Conservation (phyloP, 2,888 invertebrate genomes). For the Patella depressa region DNA sequence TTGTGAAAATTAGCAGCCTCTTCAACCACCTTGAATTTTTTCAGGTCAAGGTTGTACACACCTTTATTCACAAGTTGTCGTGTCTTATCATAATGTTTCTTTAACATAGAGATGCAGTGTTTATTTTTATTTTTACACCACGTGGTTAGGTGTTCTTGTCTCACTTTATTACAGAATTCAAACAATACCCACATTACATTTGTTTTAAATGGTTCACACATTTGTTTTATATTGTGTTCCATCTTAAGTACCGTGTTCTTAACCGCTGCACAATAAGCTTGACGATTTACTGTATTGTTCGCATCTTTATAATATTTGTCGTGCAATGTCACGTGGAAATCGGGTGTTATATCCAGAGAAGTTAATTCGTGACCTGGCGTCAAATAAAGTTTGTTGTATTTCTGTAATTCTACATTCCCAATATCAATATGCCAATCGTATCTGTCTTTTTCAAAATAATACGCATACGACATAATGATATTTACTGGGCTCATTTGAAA, state of each 20-base stretch:
- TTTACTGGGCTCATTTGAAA: neutral
- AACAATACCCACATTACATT: neutral
- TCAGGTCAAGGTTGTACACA: neutral
- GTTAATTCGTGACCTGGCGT: neutral
- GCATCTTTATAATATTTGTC: neutral
- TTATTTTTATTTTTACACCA: slow-evolving; percentile 7
- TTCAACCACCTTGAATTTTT: neutral
- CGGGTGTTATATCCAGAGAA: neutral
- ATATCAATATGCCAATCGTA: neutral
- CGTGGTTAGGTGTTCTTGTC: neutral
- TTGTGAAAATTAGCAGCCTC: neutral
- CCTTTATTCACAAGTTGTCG: neutral
- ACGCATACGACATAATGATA: neutral
- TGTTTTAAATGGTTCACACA: neutral
- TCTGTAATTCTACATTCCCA: neutral
- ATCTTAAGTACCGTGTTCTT: neutral
- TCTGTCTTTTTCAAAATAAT: slow-evolving; percentile 1
- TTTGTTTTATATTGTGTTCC: neutral
- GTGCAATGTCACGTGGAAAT: neutral
- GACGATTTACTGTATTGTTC: neutral
- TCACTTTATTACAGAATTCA: neutral
- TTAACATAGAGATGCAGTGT: neutral
- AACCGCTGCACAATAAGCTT: neutral
- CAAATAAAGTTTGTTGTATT: neutral
- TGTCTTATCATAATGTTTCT: neutral